Evolutionary conservation across 2,888 invertebrate species (phyloP).

Genomic region (Sarcophaga carnaria): DNA sequence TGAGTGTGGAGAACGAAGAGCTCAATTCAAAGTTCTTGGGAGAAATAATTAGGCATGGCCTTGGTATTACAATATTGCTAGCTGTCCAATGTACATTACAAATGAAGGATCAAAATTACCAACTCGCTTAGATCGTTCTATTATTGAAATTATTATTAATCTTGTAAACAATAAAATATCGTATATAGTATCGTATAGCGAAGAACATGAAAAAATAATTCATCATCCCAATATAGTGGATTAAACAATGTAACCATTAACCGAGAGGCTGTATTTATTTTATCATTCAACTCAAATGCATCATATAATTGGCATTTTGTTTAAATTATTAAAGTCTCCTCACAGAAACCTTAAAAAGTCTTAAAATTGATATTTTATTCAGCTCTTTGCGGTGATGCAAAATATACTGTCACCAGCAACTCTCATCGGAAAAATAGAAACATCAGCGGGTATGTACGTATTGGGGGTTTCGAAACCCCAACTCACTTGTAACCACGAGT

Average conservation of each 20-base stretch:
- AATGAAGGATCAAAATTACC: no score
- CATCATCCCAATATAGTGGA: constrained; percentile 60
- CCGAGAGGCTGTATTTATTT: constrained; percentile 56
- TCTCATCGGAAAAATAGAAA: constrained; percentile 28
- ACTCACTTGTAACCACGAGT: constrained; percentile 14
- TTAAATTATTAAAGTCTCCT: constrained; percentile 28
- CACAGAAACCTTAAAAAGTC: constrained; percentile 30
- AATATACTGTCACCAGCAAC: constrained; percentile 43
- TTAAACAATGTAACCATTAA: constrained; percentile 65
- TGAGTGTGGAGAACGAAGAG: no score
- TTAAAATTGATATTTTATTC: constrained; percentile 35
- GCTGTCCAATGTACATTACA: no score
- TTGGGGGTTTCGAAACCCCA: constrained; percentile 47
- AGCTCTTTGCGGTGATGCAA: constrained; percentile 43
- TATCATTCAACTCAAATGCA: constrained; percentile 9
- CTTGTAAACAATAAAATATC: no score
- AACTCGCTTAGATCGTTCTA: no score
- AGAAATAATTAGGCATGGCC: no score
- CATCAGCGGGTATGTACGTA: no score
- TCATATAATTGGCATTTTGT: constrained; percentile 38
- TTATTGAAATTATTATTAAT: no score
- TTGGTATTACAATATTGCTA: no score
- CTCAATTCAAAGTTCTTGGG: no score
- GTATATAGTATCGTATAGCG: no score
- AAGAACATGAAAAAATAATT: no score